Conservation (phyloP, 2,888 invertebrate genomes). For the Pseudococcus longispinus region DNA sequence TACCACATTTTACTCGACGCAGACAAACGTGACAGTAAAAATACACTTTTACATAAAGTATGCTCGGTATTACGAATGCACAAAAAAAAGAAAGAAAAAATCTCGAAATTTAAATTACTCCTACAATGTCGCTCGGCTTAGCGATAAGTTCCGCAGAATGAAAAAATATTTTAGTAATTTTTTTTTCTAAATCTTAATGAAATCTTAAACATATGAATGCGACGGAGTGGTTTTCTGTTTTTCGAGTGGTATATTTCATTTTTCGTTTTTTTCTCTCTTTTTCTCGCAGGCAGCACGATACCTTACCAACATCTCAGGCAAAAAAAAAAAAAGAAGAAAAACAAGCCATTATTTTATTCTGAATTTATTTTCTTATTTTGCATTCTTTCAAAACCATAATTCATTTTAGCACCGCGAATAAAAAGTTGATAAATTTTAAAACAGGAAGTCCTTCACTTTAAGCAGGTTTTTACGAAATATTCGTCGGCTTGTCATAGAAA, state of each 20-base stretch:
- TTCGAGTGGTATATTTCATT: neutral
- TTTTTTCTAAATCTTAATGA: constrained; percentile 28
- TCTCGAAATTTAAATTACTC: constrained; percentile 4
- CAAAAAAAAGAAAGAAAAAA: neutral
- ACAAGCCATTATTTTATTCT: constrained; percentile 32
- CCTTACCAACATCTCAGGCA: neutral
- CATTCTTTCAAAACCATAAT: constrained; percentile 35
- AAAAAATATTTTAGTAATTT: constrained; percentile 33
- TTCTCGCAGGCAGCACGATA: neutral
- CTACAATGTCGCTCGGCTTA: neutral
- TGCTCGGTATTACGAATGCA: neutral
- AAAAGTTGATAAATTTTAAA: constrained; percentile 28
- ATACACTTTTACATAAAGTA: neutral
- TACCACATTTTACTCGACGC: neutral
- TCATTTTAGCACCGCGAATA: constrained; percentile 15
- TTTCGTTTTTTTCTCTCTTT: neutral
- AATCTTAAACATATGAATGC: constrained; percentile 28
- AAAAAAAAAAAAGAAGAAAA: neutral
- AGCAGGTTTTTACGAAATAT: constrained; percentile 30
- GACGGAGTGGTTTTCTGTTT: neutral
- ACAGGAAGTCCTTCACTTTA: constrained; percentile 30
- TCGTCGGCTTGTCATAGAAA: constrained; percentile 37
- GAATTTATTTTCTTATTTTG: constrained; percentile 37
- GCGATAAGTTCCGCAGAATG: constrained; percentile 4
- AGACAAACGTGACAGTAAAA: neutral